These are phyloP conservation scores for Macrocentrus cingulum DNA, from an alignment of 1,140 invertebrate species.

Conservation along the genomic window DNA sequence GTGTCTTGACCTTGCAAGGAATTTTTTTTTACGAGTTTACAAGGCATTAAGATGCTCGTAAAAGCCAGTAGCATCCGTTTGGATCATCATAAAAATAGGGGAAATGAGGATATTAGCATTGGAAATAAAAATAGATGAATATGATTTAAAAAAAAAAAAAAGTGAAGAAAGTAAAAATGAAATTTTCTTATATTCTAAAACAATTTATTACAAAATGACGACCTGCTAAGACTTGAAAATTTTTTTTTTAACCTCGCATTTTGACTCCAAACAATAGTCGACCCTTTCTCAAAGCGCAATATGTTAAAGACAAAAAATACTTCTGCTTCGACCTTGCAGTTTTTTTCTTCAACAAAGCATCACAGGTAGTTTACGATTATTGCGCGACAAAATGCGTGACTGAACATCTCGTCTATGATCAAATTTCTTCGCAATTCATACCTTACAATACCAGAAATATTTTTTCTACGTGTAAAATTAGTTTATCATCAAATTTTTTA, in stretches of 20 bases:
- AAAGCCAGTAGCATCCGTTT: slow-evolving; percentile 43
- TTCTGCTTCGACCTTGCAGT: slow-evolving; percentile 9
- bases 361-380: slow-evolving; percentile 7
- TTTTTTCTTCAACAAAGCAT: background rate
- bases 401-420: no score
- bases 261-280: slow-evolving; percentile 12
- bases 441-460: no score
- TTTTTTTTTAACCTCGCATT: slow-evolving; percentile 11
- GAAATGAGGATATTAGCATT: background rate
- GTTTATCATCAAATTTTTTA: no score
- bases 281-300: slow-evolving; percentile 24
- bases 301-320: background rate
- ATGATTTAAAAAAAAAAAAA: slow-evolving; percentile 27
- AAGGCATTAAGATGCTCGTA: slow-evolving; percentile 42
- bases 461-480: no score
- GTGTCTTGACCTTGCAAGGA: slow-evolving; percentile 43
- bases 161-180: slow-evolving; percentile 23
- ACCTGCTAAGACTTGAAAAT: no score
- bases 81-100: slow-evolving; percentile 43
- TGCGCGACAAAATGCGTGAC: background rate
- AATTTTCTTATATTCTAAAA: no score
- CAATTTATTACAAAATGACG: no score
- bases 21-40: slow-evolving; percentile 43
- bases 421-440: no score
- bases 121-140: slow-evolving; percentile 4